Conservation (phyloP, 2,888 invertebrate species). For the Melipona beecheii region DNA sequence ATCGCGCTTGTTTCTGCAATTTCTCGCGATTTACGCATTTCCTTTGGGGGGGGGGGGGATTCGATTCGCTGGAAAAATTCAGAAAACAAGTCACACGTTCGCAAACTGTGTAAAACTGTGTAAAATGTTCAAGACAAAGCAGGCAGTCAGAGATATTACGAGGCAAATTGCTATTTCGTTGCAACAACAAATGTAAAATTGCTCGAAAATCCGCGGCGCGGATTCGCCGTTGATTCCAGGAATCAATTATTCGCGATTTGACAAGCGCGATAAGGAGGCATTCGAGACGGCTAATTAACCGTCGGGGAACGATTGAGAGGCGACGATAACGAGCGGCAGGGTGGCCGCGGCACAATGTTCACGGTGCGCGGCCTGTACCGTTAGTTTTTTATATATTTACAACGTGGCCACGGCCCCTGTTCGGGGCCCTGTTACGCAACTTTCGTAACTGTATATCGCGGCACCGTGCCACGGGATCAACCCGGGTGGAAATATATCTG, state of each 20-base stretch:
- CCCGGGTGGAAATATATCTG: slow-evolving; percentile 39
- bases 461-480: slow-evolving; percentile 49
- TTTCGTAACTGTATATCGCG: slow-evolving; percentile 60
- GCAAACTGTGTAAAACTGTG: too few relatives aligned
- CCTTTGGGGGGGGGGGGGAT: too few relatives aligned
- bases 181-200: too few relatives aligned
- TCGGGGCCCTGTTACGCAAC: slow-evolving; percentile 51
- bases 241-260: neutral
- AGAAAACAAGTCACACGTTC: too few relatives aligned
- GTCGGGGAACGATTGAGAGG: neutral
- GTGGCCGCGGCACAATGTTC: slow-evolving; percentile 52
- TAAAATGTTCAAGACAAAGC: too few relatives aligned
- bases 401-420: slow-evolving; percentile 14
- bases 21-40: too few relatives aligned
- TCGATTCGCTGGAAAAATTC: too few relatives aligned
- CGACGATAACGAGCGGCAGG: slow-evolving; percentile 46
- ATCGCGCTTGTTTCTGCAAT: too few relatives aligned
- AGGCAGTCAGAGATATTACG: too few relatives aligned
- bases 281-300: slow-evolving; percentile 42
- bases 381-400: slow-evolving; percentile 63
- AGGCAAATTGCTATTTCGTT: too few relatives aligned
- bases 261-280: slow-evolving; percentile 5
- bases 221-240: too few relatives aligned
- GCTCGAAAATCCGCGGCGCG: too few relatives aligned
- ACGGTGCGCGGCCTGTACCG: slow-evolving; percentile 39